Conservation (phyloP, 2,888 invertebrate species). For the Apodemia duryi region DNA sequence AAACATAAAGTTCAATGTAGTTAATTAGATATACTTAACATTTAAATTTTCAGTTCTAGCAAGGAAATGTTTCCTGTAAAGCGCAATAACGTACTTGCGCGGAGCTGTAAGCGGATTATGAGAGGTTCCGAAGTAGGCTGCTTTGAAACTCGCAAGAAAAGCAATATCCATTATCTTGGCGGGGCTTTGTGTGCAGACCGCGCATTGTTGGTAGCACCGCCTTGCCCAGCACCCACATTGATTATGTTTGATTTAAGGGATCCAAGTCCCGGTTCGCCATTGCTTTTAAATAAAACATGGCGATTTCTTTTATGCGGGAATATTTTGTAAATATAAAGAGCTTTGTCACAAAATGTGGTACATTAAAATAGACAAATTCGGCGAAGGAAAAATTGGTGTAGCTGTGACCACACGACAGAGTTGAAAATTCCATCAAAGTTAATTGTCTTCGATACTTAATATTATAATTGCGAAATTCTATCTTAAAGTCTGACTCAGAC, state of each 20-base stretch:
- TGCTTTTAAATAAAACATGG: slow-evolving; percentile 3
- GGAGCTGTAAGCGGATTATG: slow-evolving; percentile 73
- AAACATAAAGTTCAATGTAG: background rate
- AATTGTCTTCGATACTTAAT: too few species aligned
- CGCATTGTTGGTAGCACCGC: slow-evolving; percentile 55
- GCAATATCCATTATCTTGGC: slow-evolving; percentile 76
- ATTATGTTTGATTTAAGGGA: slow-evolving; percentile 43
- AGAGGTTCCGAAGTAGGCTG: slow-evolving; percentile 73
- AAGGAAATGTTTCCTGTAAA: slow-evolving; percentile 63
- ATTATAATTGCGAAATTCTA: too few species aligned
- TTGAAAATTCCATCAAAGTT: too few species aligned
- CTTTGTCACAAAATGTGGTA: background rate
- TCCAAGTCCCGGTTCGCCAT: slow-evolving; percentile 18
- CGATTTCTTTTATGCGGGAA: slow-evolving; percentile 1
- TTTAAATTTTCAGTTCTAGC: slow-evolving; percentile 29
- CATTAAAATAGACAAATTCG: background rate
- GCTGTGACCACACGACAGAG: too few species aligned
- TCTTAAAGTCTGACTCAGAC: too few species aligned
- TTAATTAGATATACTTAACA: background rate
- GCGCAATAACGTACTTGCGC: slow-evolving; percentile 66
- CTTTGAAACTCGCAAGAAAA: slow-evolving; percentile 76
- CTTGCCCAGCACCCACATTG: slow-evolving; percentile 31
- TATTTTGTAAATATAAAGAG: background rate
- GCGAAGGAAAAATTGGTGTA: too few species aligned
- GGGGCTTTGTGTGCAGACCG: slow-evolving; percentile 60